phyloP scores from a whole-genome alignment of 2,113 vertebrate genomes.

The Nansenia antarctica region DNA sequence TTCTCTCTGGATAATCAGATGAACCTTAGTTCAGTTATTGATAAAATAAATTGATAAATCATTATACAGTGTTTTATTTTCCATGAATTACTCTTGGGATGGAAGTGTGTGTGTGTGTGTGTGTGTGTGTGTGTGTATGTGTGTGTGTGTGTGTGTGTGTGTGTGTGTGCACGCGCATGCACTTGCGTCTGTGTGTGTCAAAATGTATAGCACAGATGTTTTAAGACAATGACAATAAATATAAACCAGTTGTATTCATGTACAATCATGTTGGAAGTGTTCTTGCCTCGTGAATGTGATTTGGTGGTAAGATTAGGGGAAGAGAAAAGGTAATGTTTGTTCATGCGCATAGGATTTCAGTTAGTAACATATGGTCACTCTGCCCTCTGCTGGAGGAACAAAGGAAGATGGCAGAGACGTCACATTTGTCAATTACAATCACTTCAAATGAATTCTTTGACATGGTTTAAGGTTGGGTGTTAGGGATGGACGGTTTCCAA shows the following conservation, averaged over 20 bases:
- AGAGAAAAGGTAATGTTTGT: background rate
- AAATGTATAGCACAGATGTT: background rate
- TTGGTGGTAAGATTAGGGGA: background rate
- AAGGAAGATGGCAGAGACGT: background rate
- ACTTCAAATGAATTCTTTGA: too few species aligned
- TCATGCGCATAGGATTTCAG: background rate
- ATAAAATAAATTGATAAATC: background rate
- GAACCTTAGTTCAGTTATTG: too few species aligned
- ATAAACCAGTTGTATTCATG: slow-evolving; percentile 11
- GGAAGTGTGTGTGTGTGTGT: background rate
- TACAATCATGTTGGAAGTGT: background rate
- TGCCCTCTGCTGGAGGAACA: background rate
- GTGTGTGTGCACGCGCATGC: background rate
- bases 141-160: background rate
- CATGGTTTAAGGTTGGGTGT: too few species aligned
- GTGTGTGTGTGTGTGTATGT: slow-evolving; percentile 4
- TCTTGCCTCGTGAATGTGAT: background rate
- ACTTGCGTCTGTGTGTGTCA: background rate
- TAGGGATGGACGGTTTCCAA: too few species aligned
- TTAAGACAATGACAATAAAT: background rate
- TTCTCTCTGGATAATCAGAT: slow-evolving; percentile 1
- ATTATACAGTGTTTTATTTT: slow-evolving; percentile 1
- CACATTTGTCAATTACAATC: too few species aligned
- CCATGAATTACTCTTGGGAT: background rate
- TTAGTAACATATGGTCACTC: background rate